Percentiles rank a stretch among this genome's conserved stretches.
phyloP scores from a whole-genome alignment of 2,888 invertebrate genomes.

The Xestia rhomboidea region DNA sequence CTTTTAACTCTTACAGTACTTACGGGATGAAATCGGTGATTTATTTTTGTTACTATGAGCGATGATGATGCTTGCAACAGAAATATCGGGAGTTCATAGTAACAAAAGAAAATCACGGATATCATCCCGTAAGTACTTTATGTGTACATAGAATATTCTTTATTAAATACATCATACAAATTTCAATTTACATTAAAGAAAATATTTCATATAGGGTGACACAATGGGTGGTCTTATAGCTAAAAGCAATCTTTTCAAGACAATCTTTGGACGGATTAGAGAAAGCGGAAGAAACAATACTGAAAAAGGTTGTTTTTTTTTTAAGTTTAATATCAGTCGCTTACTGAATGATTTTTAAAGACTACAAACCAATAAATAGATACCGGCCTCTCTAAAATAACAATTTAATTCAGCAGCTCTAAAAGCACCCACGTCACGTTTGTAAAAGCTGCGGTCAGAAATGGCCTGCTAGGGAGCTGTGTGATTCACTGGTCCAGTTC shows the following conservation, averaged over 20 bases:
- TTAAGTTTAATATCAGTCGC: not conserved
- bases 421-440: not conserved
- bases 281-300: too few species aligned
- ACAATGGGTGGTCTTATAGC: not conserved
- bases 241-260: not conserved
- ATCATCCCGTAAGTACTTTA: too few species aligned
- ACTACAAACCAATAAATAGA: not conserved
- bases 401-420: slow-evolving; percentile 7
- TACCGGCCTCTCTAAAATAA: not conserved
- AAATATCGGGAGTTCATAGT: too few species aligned
- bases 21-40: too few species aligned
- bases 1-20: too few species aligned
- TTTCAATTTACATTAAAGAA: too few species aligned
- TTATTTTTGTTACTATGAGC: too few species aligned
- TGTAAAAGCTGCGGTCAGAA: not conserved
- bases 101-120: too few species aligned
- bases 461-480: not conserved
- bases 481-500: slow-evolving; percentile 24
- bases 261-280: not conserved
- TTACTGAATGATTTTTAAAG: not conserved
- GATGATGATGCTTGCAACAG: too few species aligned
- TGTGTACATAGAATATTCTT: too few species aligned
- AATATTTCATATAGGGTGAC: not conserved
- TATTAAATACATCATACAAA: not conserved
- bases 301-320: not conserved